phyloP scores from a whole-genome alignment of 2,888 invertebrate species.

The Pterostichus madidus region DNA sequence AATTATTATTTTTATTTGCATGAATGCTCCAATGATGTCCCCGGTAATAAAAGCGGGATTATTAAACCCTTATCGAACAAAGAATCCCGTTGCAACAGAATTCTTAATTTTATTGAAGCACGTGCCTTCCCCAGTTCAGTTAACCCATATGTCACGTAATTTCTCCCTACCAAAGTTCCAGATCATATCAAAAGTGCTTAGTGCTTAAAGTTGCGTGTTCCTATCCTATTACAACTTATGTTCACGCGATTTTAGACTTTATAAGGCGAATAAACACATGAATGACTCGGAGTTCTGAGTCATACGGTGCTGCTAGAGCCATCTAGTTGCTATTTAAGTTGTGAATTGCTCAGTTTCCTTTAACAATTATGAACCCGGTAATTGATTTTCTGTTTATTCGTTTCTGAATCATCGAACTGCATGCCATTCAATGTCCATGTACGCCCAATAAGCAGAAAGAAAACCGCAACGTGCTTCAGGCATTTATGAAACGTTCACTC shows the following conservation, averaged over 20 bases:
- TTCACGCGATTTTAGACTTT: conserved; percentile 22
- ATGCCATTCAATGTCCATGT: conserved; percentile 8
- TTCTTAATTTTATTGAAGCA: conserved; percentile 7
- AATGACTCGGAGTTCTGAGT: neutral
- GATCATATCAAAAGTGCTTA: conserved; percentile 16
- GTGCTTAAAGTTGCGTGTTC: conserved; percentile 14
- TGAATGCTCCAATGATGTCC: too few species aligned
- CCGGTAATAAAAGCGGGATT: neutral
- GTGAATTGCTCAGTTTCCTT: conserved; percentile 2
- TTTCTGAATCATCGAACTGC: conserved; percentile 37
- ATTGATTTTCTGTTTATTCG: conserved; percentile 15
- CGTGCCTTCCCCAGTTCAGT: conserved; percentile 2
- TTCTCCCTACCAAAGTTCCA: neutral
- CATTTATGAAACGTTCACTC: conserved; percentile 23
- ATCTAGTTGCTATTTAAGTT: neutral
- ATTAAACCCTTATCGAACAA: neutral
- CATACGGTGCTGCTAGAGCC: conserved; percentile 5
- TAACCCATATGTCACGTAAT: conserved; percentile 11
- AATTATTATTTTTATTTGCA: too few species aligned
- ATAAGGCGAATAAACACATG: neutral
- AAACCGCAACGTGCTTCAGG: conserved; percentile 19
- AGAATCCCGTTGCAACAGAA: neutral
- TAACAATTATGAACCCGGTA: neutral
- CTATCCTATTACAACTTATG: neutral
- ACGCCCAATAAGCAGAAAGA: conserved; percentile 9